Conservation (phyloP, 2,888 invertebrate genomes). For the Chrysolina americana region DNA sequence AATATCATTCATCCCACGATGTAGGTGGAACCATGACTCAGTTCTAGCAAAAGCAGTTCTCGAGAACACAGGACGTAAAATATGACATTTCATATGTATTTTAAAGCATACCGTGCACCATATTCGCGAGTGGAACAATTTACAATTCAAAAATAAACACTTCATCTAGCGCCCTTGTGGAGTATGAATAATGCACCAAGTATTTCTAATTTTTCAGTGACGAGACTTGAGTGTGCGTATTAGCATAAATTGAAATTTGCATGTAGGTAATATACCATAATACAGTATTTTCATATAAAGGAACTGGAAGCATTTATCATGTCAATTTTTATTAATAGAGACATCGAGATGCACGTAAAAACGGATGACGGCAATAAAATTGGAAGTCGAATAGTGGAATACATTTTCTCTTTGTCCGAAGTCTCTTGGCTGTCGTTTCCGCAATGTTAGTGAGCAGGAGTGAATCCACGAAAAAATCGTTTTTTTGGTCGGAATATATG, state of each 20-base stretch:
- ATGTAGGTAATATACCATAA: constrained; percentile 53
- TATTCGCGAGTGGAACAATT: constrained; percentile 33
- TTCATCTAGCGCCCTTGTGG: constrained; percentile 37
- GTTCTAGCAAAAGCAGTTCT: background rate
- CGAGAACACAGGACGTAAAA: background rate
- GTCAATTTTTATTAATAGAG: constrained; percentile 48
- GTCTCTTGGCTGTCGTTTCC: constrained; percentile 12
- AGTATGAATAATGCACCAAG: constrained; percentile 44
- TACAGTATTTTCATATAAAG: constrained; percentile 48
- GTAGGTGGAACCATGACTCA: background rate
- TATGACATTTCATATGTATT: background rate
- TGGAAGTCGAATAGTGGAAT: constrained; percentile 15
- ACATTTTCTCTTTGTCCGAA: constrained; percentile 20
- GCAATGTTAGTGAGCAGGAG: background rate
- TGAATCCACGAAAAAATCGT: background rate
- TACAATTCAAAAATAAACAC: constrained; percentile 45
- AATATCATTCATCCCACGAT: too few relatives aligned
- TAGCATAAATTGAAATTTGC: constrained; percentile 56
- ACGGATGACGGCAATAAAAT: constrained; percentile 20
- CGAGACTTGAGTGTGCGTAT: constrained; percentile 44
- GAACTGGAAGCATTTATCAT: constrained; percentile 46
- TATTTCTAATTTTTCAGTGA: constrained; percentile 54
- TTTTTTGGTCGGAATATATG: background rate
- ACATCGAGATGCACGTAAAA: constrained; percentile 25
- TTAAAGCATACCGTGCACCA: constrained; percentile 1